These are phyloP conservation scores for Eugnorisma glareosa DNA, from an alignment of 2,888 invertebrate genomes.

Conservation along the genomic window DNA sequence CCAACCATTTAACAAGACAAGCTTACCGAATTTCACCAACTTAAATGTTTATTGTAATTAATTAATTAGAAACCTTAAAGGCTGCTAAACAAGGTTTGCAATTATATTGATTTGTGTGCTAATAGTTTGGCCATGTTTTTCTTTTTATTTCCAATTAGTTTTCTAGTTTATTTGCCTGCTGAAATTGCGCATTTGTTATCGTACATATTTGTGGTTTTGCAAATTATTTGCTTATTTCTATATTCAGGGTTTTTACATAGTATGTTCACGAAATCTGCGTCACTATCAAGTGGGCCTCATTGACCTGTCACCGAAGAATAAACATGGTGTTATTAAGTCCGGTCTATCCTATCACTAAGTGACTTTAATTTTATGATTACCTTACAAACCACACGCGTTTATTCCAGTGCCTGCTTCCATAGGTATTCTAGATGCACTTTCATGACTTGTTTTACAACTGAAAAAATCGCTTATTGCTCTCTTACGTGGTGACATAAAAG, in stretches of 20 bases:
- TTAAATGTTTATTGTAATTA: slow-evolving; percentile 48
- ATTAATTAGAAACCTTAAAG: slow-evolving; percentile 52
- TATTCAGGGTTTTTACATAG: not conserved
- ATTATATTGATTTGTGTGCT: slow-evolving; percentile 37
- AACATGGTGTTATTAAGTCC: not conserved
- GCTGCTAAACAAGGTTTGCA: slow-evolving; percentile 22
- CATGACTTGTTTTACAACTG: not conserved
- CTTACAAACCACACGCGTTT: not conserved
- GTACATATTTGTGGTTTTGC: not conserved
- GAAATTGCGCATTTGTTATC: not conserved
- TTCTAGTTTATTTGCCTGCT: slow-evolving; percentile 18
- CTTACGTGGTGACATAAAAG: not conserved
- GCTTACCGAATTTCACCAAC: slow-evolving; percentile 57
- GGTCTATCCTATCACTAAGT: not conserved
- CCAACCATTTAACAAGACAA: slow-evolving; percentile 54
- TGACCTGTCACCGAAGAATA: not conserved
- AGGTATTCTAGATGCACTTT: not conserved
- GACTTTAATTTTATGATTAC: not conserved
- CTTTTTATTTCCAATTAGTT: slow-evolving; percentile 10
- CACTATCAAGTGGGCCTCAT: not conserved
- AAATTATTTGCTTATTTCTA: not conserved
- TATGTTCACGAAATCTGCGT: not conserved
- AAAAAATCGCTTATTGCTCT: not conserved
- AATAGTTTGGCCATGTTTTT: slow-evolving; percentile 22
- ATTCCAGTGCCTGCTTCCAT: not conserved